Base-by-base conservation (phyloP, 2,888 invertebrate species). In the Tolmerus cingulatus region DNA sequence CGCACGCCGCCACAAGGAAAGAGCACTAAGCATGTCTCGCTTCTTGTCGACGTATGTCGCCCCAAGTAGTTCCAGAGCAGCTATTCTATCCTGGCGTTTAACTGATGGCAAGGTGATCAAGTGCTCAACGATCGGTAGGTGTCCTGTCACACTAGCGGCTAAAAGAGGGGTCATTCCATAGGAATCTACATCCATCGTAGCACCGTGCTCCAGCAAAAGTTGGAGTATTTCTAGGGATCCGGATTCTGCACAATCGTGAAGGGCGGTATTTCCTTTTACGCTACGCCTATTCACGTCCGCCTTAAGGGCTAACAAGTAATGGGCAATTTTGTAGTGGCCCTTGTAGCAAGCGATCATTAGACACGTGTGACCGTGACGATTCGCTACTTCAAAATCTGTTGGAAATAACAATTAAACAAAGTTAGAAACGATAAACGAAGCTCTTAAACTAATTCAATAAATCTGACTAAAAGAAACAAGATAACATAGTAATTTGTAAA, bases 271-370 rank as follows among this genome's bases (percentile, higher is more conserved):
- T 8, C 93, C 93, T 92, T 97, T 97, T 14, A 97, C 96, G 91
- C 97, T 97, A 93, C 97, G 98, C 89, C 98, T 95, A 93, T 99
- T 98, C 1, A 98, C 97, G 91, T 98, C 96, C 1, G 98, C 98
- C 90, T 97, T 97, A 77, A 97, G 93, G 19, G 96, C 95, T 12
- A 99, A 94, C 87, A 99, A 94, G 93, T 96, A 98, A 91, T 96
- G 96, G 86, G 98, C 98, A 91, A 99, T 98, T 91, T 95, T 95
- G 89, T 96, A 95, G 93, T 99, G 98, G 86, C 98, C 97, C 92
- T 98, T 98, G 93, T 98, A 99, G 93, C 98, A 98, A 78, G 98
- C 97, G 88, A 99, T 99, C 99, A 99, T 99, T 46, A 99, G 94
- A 91, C 98, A 98, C 16, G 99, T 99, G 93, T 99, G 99, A 0